Base-by-base conservation (phyloP, 2,113 vertebrate genomes). In the Stigmatopora nigra region DNA sequence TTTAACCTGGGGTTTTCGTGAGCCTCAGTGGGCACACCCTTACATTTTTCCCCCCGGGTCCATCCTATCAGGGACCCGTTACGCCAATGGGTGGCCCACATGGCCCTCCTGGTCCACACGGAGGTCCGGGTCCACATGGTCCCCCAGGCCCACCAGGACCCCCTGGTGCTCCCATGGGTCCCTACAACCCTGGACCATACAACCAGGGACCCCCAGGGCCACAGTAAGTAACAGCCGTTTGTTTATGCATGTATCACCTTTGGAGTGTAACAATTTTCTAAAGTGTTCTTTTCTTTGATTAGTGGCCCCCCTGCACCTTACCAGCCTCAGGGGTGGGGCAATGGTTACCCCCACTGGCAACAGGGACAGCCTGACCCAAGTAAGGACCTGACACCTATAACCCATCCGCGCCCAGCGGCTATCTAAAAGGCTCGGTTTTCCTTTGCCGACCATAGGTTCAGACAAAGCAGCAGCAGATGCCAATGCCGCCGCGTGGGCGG, bases 401-500 rank as follows among this genome's bases (percentile, higher is more conserved):
- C 0, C 13, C 44, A 41, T 15, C 12, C 41, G 20, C 13, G 7
- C 19, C 5, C 14, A 14, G 25, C 45, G n/a, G 13, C 45, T 45
- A 2, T 22, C 59, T 61, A 8, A 22, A 61, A 61, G 9, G 44
- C 11, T 8, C 15, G 20, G 10, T 15, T 11, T 60, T 13, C 7
- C 15, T 14, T 61, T 70, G n/a, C 2, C 5, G 7, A 61, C 59
- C 10, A 61, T 61, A 41, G 65, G 4, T 61, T 11, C 73, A 99
- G 96, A 94, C 85, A 99, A 99, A 88, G 93, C 95, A 75, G 96
- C 94, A 68, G 93, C 96, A 0, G 97, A 99, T 72, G 96, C 97
- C 67, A 99, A 99, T 72, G 97, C 97, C 47, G 96, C 97, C 56
- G 96, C 97, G 0, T 99, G 97, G 97, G 97, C 97, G 70, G 97